Conservation (phyloP, 1,140 invertebrate genomes). For the Tetramorium alpestre region DNA sequence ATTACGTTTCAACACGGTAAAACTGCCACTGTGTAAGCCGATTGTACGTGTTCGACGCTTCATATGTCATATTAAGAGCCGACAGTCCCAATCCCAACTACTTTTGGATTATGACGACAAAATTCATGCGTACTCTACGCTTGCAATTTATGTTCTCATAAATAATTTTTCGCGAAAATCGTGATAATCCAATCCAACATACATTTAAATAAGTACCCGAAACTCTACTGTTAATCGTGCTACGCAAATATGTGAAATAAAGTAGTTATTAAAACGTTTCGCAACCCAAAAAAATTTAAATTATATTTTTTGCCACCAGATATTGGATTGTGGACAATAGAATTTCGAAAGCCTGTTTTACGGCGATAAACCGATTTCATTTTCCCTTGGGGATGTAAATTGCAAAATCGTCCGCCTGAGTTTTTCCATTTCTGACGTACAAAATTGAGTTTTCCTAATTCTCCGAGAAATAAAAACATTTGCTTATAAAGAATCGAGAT, state of each 20-base stretch:
- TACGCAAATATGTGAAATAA: background rate
- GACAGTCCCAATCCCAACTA: slow-evolving; percentile 18
- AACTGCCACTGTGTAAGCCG: background rate
- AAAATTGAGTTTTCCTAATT: background rate
- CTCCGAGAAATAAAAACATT: background rate
- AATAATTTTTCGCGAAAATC: slow-evolving; percentile 18
- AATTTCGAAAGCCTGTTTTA: background rate
- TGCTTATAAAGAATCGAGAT: background rate
- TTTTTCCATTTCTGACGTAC: background rate
- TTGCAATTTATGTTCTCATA: slow-evolving; percentile 14
- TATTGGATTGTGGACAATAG: background rate
- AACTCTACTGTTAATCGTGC: background rate
- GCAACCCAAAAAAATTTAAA: background rate
- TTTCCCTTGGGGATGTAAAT: background rate
- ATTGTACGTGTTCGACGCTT: background rate
- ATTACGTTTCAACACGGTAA: slow-evolving; percentile 11
- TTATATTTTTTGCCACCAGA: background rate
- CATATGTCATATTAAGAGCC: slow-evolving; percentile 26
- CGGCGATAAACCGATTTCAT: background rate
- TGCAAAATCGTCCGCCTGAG: background rate
- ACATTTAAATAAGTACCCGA: background rate
- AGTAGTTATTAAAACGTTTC: background rate
- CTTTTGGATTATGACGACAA: slow-evolving; percentile 35
- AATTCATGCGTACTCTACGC: background rate
- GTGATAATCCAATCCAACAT: background rate